phyloP scores from a whole-genome alignment of 2,888 invertebrate genomes.

The Melieria crassipennis region DNA sequence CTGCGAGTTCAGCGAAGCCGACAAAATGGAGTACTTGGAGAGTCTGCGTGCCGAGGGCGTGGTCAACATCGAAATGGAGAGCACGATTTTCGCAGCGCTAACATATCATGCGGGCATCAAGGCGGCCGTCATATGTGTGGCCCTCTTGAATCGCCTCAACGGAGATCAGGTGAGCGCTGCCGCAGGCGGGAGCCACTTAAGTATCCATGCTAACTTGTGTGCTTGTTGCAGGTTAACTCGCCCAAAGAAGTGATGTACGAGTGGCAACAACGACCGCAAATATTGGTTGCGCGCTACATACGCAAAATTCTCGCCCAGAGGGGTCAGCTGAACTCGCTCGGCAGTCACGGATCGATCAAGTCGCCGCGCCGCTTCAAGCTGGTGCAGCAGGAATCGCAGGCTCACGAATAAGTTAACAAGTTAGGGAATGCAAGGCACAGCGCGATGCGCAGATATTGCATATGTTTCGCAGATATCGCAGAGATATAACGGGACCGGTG shows the following conservation, averaged over 20 bases:
- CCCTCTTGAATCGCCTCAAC: constrained; percentile 89
- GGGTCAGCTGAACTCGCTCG: constrained; percentile 77
- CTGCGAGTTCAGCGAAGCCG: constrained; percentile 90
- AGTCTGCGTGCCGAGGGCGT: constrained; percentile 81
- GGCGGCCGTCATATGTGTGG: constrained; percentile 94
- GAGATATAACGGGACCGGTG: no score
- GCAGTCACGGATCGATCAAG: constrained; percentile 84
- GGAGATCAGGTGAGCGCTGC: constrained; percentile 83
- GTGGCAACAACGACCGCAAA: constrained; percentile 91
- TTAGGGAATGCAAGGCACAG: no score
- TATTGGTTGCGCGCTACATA: constrained; percentile 83
- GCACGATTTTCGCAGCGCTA: constrained; percentile 90
- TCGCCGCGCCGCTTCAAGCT: constrained; percentile 88
- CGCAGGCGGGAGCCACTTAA: neutral
- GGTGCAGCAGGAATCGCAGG: constrained; percentile 91
- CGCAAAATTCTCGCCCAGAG: constrained; percentile 83
- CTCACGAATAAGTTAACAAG: constrained; percentile 75
- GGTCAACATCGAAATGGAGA: constrained; percentile 98
- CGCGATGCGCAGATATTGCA: no score
- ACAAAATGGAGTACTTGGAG: constrained; percentile 88
- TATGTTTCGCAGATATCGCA: no score
- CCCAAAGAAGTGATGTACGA: constrained; percentile 90
- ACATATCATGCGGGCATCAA: constrained; percentile 93
- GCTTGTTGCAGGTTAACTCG: constrained; percentile 74
- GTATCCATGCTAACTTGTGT: neutral